Evolutionary conservation across 2,888 invertebrate species (phyloP).

Genomic region (Calameuta pallipes): DNA sequence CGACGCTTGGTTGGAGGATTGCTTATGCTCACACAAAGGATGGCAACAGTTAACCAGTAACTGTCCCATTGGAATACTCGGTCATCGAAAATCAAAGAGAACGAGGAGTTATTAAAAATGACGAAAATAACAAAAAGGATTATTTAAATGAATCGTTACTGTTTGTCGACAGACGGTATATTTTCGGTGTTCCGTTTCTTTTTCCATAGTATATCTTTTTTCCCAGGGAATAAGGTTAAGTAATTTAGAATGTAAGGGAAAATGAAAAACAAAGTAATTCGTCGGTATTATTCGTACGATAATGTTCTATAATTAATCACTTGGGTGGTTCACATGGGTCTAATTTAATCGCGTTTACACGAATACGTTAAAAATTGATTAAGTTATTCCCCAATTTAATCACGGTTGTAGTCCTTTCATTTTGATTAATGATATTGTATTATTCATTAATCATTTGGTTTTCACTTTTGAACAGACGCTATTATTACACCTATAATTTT

Average conservation of each 20-base stretch:
- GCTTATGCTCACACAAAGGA: constrained; percentile 79
- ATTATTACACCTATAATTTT: neutral
- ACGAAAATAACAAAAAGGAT: neutral
- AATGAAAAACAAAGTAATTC: neutral
- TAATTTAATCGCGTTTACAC: neutral
- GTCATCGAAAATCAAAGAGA: neutral
- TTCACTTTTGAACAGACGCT: neutral
- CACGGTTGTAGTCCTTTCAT: too few relatives aligned
- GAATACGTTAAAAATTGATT: neutral
- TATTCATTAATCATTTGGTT: neutral
- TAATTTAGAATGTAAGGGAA: neutral
- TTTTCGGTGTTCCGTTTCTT: neutral
- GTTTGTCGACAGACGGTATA: neutral
- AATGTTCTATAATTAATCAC: neutral
- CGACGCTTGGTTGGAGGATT: constrained; percentile 71
- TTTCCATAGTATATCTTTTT: neutral
- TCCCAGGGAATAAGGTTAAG: neutral
- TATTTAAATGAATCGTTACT: neutral
- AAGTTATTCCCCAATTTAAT: neutral
- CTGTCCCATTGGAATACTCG: neutral
- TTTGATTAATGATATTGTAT: neutral
- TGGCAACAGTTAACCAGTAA: constrained; percentile 72
- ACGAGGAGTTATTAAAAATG: neutral
- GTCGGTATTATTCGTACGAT: neutral
- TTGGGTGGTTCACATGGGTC: neutral